phyloP scores from a whole-genome alignment of 2,113 vertebrate species.

The Heptranchias perlo region DNA sequence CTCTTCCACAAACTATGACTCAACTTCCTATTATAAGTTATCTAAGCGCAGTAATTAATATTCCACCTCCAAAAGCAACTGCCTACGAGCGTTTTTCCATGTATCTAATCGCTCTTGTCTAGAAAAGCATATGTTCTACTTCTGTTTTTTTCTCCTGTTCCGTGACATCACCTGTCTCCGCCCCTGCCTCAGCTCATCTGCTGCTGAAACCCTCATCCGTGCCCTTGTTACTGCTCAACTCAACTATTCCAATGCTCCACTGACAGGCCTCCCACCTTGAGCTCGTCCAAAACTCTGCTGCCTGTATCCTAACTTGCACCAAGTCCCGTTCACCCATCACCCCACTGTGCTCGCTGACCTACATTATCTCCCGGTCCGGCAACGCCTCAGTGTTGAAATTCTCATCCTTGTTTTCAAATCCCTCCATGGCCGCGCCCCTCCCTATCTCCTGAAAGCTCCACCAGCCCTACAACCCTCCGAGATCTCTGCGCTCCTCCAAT shows the following conservation, averaged over 20 bases:
- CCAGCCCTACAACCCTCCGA: too few species aligned
- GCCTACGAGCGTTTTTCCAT: not conserved
- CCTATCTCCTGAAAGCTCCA: not conserved
- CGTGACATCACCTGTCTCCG: not conserved
- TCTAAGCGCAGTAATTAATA: too few species aligned
- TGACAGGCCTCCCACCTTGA: too few species aligned
- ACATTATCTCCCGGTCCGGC: not conserved
- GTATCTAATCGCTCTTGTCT: not conserved
- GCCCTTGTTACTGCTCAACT: too few species aligned
- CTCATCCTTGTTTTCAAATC: not conserved
- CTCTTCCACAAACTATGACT: not conserved
- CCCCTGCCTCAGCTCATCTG: not conserved
- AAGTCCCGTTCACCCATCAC: too few species aligned
- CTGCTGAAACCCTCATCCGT: too few species aligned
- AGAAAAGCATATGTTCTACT: not conserved
- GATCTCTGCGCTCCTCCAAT: too few species aligned
- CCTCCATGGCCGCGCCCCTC: not conserved
- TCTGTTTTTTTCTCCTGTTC: not conserved
- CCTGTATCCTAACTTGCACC: not conserved
- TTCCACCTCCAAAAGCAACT: not conserved
- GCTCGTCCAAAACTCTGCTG: not conserved
- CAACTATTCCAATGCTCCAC: too few species aligned
- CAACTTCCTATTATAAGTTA: not conserved
- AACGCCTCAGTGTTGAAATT: not conserved
- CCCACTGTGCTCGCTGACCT: not conserved